phyloP scores from a whole-genome alignment of 2,113 vertebrate species.

The Notarius quadriscutis region DNA sequence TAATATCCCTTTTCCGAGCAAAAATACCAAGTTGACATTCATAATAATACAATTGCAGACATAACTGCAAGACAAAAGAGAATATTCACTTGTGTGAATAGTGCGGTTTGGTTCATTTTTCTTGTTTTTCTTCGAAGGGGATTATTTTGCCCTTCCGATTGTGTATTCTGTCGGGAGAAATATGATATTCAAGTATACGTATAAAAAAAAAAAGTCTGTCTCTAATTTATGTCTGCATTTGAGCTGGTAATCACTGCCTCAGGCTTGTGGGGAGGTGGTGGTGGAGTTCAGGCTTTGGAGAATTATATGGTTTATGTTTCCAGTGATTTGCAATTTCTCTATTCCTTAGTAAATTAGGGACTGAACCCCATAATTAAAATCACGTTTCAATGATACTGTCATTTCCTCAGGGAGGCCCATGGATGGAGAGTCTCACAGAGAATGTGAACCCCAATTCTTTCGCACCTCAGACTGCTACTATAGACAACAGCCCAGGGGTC shows the following conservation, averaged over 20 bases:
- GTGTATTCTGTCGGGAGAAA: constrained; percentile 34
- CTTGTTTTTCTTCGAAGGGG: constrained; percentile 19
- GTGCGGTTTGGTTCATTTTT: neutral
- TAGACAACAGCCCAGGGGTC: constrained; percentile 34
- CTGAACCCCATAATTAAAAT: constrained; percentile 55
- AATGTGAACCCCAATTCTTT: constrained; percentile 44
- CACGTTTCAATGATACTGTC: constrained; percentile 51
- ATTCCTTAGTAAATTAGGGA: constrained; percentile 53
- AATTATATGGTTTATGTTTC: constrained; percentile 61
- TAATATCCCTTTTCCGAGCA: neutral
- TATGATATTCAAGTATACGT: constrained; percentile 45
- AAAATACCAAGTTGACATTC: neutral
- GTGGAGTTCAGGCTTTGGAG: constrained; percentile 49
- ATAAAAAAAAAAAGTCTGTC: constrained; percentile 57
- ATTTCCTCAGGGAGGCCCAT: constrained; percentile 47
- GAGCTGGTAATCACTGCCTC: constrained; percentile 75
- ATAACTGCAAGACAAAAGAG: neutral
- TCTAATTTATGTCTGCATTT: constrained; percentile 71
- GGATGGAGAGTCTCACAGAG: constrained; percentile 28
- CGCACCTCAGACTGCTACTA: constrained; percentile 7
- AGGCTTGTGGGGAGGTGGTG: constrained; percentile 66
- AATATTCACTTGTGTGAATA: neutral
- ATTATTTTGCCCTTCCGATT: constrained; percentile 42
- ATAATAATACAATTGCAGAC: neutral
- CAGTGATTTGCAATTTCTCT: constrained; percentile 53